Conservation (phyloP, 2,888 invertebrate species). For the Aspidiotus destructor region DNA sequence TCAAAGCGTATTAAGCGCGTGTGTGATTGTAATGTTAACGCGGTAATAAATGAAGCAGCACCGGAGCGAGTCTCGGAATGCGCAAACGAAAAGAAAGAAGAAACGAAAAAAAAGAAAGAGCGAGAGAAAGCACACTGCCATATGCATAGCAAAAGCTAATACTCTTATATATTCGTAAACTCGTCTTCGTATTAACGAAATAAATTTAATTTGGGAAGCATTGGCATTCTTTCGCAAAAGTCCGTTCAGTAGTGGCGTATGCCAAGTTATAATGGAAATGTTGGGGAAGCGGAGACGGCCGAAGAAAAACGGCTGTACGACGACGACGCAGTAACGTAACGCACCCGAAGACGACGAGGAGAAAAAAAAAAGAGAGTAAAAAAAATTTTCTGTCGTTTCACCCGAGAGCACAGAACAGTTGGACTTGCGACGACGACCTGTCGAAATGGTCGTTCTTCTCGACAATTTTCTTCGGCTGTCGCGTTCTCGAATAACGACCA, state of each 20-base stretch:
- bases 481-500: conserved; percentile 15
- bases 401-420: conserved; percentile 16
- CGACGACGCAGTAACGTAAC: conserved; percentile 22
- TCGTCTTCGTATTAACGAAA: neutral
- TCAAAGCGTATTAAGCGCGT: too few relatives aligned
- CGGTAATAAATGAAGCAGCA: too few relatives aligned
- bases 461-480: conserved; percentile 14
- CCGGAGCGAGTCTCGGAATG: too few relatives aligned
- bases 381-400: conserved; percentile 9
- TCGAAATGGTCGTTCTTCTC: conserved; percentile 31
- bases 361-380: neutral
- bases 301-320: conserved; percentile 21
- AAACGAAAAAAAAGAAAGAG: too few relatives aligned
- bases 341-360: neutral
- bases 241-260: conserved; percentile 26
- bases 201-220: conserved; percentile 21
- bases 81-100: too few relatives aligned
- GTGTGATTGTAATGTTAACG: too few relatives aligned
- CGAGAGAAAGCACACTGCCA: too few relatives aligned
- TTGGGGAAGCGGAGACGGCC: conserved; percentile 6
- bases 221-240: conserved; percentile 29
- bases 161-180: too few relatives aligned
- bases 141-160: too few relatives aligned
- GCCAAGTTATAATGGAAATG: conserved; percentile 18
- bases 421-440: conserved; percentile 27